phyloP scores from a whole-genome alignment of 2,888 invertebrate species.

The Pachliopta kotzebuea region DNA sequence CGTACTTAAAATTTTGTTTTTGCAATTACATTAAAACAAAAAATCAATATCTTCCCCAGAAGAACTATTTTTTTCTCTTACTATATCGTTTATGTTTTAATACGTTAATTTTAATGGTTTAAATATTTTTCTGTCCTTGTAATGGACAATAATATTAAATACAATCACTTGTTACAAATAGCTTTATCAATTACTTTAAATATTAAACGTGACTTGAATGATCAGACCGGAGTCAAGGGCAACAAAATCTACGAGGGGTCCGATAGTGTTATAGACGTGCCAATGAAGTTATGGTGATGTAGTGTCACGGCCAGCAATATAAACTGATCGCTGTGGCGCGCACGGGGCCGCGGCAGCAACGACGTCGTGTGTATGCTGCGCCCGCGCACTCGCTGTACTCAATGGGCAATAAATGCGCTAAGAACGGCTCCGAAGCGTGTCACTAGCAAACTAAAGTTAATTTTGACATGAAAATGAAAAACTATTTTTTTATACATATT shows the following conservation, averaged over 20 bases:
- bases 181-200: slow-evolving; percentile 12
- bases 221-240: slow-evolving; percentile 11
- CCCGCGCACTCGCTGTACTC: slow-evolving; percentile 46
- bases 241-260: slow-evolving; percentile 14
- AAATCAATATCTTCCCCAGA: no score
- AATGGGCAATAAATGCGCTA: slow-evolving; percentile 57
- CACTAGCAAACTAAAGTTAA: slow-evolving; percentile 3
- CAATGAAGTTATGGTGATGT: slow-evolving; percentile 33
- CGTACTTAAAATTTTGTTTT: no score
- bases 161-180: slow-evolving; percentile 9
- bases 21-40: no score
- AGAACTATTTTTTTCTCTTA: no score
- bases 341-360: slow-evolving; percentile 45
- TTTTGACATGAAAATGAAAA: slow-evolving; percentile 1
- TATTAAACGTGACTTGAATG: slow-evolving; percentile 11
- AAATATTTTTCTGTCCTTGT: neutral
- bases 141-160: neutral
- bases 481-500: neutral
- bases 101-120: neutral
- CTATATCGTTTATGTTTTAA: neutral
- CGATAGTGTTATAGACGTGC: slow-evolving; percentile 23
- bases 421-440: slow-evolving; percentile 27
- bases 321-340: slow-evolving; percentile 37
- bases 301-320: slow-evolving; percentile 43
- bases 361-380: slow-evolving; percentile 66